phyloP scores from a whole-genome alignment of 2,113 vertebrate species.

The Oenanthe oenanthe region DNA sequence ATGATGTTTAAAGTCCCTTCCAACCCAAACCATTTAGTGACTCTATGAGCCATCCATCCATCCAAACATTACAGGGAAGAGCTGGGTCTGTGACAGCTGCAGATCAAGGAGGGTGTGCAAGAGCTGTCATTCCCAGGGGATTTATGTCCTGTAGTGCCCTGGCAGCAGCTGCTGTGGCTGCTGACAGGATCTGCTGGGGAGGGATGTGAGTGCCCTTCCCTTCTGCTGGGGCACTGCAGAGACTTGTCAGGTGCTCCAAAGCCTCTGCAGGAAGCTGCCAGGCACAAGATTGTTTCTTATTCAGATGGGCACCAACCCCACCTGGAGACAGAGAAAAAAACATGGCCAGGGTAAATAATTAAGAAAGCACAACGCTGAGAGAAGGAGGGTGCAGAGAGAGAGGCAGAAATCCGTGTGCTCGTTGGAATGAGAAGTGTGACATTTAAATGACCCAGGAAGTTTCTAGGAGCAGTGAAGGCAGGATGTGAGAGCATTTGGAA shows the following conservation, averaged over 20 bases:
- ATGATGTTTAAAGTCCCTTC: not conserved
- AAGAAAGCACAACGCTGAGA: not conserved
- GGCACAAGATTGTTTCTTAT: not conserved
- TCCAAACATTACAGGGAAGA: not conserved
- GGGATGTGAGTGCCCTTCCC: not conserved
- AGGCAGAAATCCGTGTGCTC: not conserved
- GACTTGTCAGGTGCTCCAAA: conserved; percentile 1
- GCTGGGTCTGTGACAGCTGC: not conserved
- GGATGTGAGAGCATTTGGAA: not conserved
- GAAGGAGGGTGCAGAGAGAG: not conserved
- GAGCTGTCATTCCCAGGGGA: not conserved
- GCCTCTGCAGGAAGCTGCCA: conserved; percentile 18
- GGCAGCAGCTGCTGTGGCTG: not conserved
- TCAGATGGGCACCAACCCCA: not conserved
- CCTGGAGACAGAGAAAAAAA: not conserved
- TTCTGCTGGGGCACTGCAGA: not conserved
- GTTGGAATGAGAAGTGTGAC: not conserved
- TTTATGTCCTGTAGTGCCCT: not conserved
- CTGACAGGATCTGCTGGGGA: not conserved
- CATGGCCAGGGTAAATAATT: not conserved
- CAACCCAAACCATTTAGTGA: not conserved
- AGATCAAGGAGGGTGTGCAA: not conserved
- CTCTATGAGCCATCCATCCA: not conserved
- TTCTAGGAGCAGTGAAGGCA: not conserved
- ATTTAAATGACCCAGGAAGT: not conserved